Evolutionary conservation across 2,888 invertebrate genomes (phyloP).

Genomic region (Spodoptera littoralis): DNA sequence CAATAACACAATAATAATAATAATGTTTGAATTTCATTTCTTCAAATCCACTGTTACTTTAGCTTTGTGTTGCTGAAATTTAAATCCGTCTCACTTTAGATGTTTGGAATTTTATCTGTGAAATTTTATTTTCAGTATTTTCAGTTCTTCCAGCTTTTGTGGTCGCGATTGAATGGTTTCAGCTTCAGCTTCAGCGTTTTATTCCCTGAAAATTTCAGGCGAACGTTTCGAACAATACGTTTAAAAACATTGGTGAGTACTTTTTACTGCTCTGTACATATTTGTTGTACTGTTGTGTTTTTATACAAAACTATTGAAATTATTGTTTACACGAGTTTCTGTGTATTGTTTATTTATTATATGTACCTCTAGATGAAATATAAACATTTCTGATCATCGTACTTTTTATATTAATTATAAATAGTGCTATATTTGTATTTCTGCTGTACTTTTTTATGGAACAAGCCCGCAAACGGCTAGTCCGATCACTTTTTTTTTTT

Average conservation of each 20-base stretch:
- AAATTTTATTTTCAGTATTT: conserved; percentile 25
- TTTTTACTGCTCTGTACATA: conserved; percentile 9
- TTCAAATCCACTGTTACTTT: background rate
- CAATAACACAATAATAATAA: too few relatives aligned
- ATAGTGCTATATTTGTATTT: too few relatives aligned
- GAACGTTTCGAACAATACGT: conserved; percentile 25
- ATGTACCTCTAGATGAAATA: too few relatives aligned
- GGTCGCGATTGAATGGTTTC: conserved; percentile 19
- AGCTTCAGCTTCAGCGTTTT: conserved; percentile 5
- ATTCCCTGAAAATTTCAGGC: conserved; percentile 8
- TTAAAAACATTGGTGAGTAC: conserved; percentile 1
- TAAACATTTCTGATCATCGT: too few relatives aligned
- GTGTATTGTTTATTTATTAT: too few relatives aligned
- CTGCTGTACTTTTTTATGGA: too few relatives aligned
- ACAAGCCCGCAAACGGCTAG: too few relatives aligned
- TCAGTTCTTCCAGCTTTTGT: conserved; percentile 19
- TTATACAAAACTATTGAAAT: background rate
- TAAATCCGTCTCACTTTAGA: background rate
- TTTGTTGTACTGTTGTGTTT: conserved; percentile 11
- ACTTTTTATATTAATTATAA: too few relatives aligned
- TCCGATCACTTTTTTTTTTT: too few relatives aligned
- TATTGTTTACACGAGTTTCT: background rate
- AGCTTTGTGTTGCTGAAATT: conserved; percentile 5
- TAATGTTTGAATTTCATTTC: too few relatives aligned
- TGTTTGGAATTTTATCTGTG: conserved; percentile 18